phyloP scores from a whole-genome alignment of 2,797 vertebrate genomes.

The Hypotaenidia philippensis region DNA sequence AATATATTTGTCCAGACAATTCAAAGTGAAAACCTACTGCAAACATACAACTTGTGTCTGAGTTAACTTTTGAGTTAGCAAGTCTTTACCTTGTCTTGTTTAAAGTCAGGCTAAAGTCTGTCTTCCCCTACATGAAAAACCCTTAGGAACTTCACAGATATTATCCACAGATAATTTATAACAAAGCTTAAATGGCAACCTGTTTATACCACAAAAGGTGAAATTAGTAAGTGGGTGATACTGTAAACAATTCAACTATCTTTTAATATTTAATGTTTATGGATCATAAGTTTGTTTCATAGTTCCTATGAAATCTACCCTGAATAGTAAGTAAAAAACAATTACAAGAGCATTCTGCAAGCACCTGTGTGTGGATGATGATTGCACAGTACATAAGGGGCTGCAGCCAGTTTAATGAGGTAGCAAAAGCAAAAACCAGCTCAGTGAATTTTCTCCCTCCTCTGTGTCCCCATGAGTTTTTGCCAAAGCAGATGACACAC shows the following conservation, averaged over 20 bases:
- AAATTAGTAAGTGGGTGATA: neutral
- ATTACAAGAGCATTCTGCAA: neutral
- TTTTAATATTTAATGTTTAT: constrained; percentile 16
- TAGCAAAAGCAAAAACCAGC: neutral
- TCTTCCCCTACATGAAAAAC: neutral
- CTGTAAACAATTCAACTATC: neutral
- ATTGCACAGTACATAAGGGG: neutral
- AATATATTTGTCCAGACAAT: neutral
- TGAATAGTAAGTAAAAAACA: neutral
- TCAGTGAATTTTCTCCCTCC: neutral
- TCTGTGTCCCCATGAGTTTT: neutral
- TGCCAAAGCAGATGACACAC: neutral
- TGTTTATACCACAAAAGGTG: neutral
- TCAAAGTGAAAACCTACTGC: neutral
- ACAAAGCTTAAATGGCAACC: constrained; percentile 10
- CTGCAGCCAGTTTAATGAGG: neutral
- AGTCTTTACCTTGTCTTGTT: neutral
- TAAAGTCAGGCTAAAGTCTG: neutral
- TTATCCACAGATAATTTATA: neutral
- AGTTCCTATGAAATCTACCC: neutral
- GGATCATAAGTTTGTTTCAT: neutral
- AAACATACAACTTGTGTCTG: neutral
- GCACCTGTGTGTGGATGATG: neutral
- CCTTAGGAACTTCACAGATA: neutral
- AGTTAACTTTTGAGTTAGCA: neutral